Conservation (phyloP, 1,140 invertebrate species). For the Lucilia sericata region DNA sequence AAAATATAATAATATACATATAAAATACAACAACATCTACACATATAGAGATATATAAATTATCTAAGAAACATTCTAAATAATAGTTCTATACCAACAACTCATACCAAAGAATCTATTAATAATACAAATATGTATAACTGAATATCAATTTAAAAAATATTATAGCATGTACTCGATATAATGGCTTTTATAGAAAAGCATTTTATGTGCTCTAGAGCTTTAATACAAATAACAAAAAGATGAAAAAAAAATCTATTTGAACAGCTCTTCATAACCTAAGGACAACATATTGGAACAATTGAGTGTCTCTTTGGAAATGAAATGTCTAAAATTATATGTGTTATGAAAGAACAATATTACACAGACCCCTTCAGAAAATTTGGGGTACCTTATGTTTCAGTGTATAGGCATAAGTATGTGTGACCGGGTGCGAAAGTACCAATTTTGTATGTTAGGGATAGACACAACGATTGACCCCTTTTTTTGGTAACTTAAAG, state of each 20-base stretch:
- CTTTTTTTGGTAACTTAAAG: background rate
- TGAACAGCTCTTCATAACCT: background rate
- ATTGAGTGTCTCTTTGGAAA: background rate
- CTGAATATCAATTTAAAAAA: background rate
- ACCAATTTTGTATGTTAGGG: too few species aligned
- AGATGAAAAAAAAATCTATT: background rate
- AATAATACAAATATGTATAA: background rate
- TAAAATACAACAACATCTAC: background rate
- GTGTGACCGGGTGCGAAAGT: background rate
- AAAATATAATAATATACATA: background rate
- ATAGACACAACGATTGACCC: background rate
- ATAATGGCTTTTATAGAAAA: background rate
- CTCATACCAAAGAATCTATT: background rate
- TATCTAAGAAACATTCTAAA: too few species aligned
- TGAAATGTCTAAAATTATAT: background rate
- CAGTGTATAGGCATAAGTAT: background rate
- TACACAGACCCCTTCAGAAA: background rate
- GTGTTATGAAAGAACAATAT: background rate
- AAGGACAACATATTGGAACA: slow-evolving; percentile 23
- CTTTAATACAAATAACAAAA: slow-evolving; percentile 6
- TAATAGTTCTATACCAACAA: too few species aligned
- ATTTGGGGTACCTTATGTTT: background rate
- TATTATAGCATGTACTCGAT: background rate
- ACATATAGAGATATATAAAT: background rate
- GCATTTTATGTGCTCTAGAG: background rate